Percentiles rank a stretch among this genome's conserved stretches.
These are phyloP conservation scores for Nomada fabriciana DNA, from an alignment of 2,888 invertebrate species.

Conservation along the genomic window DNA sequence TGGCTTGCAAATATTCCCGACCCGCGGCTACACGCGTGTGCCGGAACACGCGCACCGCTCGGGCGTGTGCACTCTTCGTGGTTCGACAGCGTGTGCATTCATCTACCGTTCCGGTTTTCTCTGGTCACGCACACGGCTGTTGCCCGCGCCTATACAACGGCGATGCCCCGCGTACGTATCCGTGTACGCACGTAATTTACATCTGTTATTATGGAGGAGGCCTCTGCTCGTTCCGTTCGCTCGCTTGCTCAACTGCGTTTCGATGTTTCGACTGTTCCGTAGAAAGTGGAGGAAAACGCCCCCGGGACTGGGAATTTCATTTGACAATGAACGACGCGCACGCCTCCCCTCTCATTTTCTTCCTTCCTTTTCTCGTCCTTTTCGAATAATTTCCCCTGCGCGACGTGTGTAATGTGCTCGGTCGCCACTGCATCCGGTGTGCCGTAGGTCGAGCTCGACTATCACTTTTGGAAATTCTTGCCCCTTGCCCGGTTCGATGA, in stretches of 20 bases:
- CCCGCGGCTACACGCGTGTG: conserved; percentile 78
- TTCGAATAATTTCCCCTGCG: conserved; percentile 18
- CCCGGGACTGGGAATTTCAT: conserved; percentile 41
- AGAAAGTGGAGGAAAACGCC: conserved; percentile 61
- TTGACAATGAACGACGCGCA: conserved; percentile 42
- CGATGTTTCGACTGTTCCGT: conserved; percentile 66
- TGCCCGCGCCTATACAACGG: conserved; percentile 4
- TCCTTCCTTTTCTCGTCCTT: conserved; percentile 4
- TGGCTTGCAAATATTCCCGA: conserved; percentile 85
- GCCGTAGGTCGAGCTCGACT: conserved; percentile 8
- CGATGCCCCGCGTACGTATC: conserved; percentile 40
- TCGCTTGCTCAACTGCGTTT: conserved; percentile 54
- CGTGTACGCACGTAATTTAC: conserved; percentile 84
- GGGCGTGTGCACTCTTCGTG: conserved; percentile 57
- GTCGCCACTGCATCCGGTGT: neutral
- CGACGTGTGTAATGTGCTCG: neutral
- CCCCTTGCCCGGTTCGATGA: neutral
- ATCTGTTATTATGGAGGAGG: conserved; percentile 83
- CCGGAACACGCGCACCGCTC: conserved; percentile 58
- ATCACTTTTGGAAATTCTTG: neutral
- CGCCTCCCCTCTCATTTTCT: neutral
- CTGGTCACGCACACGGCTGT: conserved; percentile 51
- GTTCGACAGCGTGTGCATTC: conserved; percentile 65
- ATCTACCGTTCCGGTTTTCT: conserved; percentile 55
- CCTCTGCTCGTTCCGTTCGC: conserved; percentile 61